Base-by-base conservation (phyloP, 2,888 invertebrate species). In the Salpingus planirostris region DNA sequence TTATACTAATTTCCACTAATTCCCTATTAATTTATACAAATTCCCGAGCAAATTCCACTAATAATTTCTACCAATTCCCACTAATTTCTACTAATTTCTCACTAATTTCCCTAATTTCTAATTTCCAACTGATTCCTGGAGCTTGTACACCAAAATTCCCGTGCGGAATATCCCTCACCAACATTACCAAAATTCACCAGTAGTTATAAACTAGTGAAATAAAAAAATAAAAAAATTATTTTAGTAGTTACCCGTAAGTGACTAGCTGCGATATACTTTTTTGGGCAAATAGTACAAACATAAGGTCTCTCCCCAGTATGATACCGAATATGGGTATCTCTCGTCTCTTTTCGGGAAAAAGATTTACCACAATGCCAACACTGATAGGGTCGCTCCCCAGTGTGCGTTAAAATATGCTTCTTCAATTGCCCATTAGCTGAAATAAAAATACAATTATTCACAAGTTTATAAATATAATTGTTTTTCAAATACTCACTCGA, bases 361-460 rank as follows among this genome's bases (percentile, higher is more conserved):
- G 58, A 46, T 43, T 60, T 58, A 2, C 63, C 65, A 40, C 65
- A 65, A 27, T 62, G 62, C 57, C 59, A 62, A 41, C 65, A 65
- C 13, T 57, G 53, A 41, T 63, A 65, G 1, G 63, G 64, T 35
- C 56, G 53, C 39, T 60, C 60, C 1, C 62, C 63, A 1, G 60
- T 62, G 36, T 65, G 65, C 18, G 56, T 51, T 49, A 56, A 49
- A 26, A 47, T 49, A 40, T 65, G 65, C 40, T 63, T 64, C 38
- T 59, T 62, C 27, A 64, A 33, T 38, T 62, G 62, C 13, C 54
- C 54, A 40, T 54, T 57, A 11, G 60, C 63, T 64, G 31, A 30
- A 54, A 55, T 32, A 24, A 28, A 29, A 24, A 12, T 31, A n/a
- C n/a, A n/a, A n/a, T n/a, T n/a, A n/a, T n/a, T n/a, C n/a, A n/a